Evolutionary conservation across 1,140 invertebrate species (phyloP), one percentile per base, ranked within the genome.

Genomic region (Ericerus pela): DNA sequence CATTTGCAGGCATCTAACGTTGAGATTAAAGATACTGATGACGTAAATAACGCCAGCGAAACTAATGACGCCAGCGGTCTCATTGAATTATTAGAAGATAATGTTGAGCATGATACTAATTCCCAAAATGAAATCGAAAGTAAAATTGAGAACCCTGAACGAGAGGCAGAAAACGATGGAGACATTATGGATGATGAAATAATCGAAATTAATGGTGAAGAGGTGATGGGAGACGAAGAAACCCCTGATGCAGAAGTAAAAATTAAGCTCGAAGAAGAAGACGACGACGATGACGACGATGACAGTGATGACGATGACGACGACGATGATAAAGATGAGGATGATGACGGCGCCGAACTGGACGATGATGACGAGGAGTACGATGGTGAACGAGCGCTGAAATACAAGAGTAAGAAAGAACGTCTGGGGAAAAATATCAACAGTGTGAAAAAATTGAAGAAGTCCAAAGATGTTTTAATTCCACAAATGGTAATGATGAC

Each of bases 291-390:
- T 6, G 18, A 61, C 2, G 51, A 47, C 12, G 53, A 54, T 41
- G 31, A 31, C 30, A n/a, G 47, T 56, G 36, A 61, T 53, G 38
- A 63, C 59, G 51, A 54, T 52, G 30, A 41, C 54, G 5, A 58
- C 22, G 55, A 59, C 22, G 43, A 61, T 11, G 61, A 63, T 51
- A 47, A 52, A 14, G 53, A 52, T 29, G 27, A 55, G 12, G 16
- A 51, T 18, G 53, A 60, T 33, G 59, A 55, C 26, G 59, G 51
- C 51, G 53, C 22, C 14, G 31, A 62, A 8, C 61, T 62, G 41
- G 65, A 65, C 11, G 62, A 68, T 26, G 62, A 64, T 26, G 51
- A 61, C 26, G 59, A 62, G 33, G 63, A 66, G 53, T 60, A 63
- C 36, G 61, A 63, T 31, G 60, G 64, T 56, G 60, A 61, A 51